A percentile compares a stretch with the other conserved stretches of the same genome.
phyloP scores from a whole-genome alignment of 2,888 invertebrate genomes.

The Caenorhabditis japonica region DNA sequence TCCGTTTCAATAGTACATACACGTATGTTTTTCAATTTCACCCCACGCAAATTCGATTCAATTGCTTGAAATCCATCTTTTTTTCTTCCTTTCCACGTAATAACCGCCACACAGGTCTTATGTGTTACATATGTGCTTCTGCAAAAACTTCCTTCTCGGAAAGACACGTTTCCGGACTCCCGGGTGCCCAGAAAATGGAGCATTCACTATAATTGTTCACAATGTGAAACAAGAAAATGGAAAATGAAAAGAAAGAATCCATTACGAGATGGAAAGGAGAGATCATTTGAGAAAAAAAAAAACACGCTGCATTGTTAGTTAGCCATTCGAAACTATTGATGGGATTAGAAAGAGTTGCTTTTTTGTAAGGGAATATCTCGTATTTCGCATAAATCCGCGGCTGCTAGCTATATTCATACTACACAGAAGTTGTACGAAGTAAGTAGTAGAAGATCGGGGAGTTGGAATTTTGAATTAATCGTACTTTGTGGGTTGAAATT shows the following conservation, averaged over 20 bases:
- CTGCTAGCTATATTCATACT: not conserved
- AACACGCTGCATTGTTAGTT: not conserved
- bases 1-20: no score
- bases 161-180: constrained; percentile 40
- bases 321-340: not conserved
- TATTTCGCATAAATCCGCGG: constrained; percentile 6
- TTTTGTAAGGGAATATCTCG: not conserved
- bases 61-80: constrained; percentile 32
- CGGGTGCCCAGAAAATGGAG: constrained; percentile 13
- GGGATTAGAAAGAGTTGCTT: not conserved
- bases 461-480: no score
- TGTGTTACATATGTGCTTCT: constrained; percentile 24
- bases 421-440: no score
- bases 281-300: not conserved
- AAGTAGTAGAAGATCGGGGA: no score
- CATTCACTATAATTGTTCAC: not conserved
- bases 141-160: constrained; percentile 25
- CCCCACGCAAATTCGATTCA: constrained; percentile 29
- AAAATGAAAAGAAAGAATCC: not conserved
- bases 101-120: no score
- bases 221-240: constrained; percentile 1
- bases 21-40: constrained; percentile 1
- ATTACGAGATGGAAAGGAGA: no score
- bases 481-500: no score
- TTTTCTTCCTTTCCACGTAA: no score